Evolutionary conservation across 2,113 vertebrate genomes (phyloP).

Genomic region (Cisticola juncidis): DNA sequence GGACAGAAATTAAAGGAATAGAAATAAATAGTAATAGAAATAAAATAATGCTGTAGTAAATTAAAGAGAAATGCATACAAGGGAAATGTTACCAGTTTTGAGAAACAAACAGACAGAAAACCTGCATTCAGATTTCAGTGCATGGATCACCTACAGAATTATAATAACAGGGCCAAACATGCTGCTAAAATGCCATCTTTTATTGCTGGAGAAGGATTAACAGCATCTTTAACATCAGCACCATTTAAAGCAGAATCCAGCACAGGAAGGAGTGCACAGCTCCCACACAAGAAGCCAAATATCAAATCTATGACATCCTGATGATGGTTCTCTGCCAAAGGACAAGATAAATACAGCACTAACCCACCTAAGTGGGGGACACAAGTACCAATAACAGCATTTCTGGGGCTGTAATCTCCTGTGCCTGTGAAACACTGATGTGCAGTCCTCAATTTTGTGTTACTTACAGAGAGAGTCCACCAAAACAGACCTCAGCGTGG

Average conservation of each 20-base stretch:
- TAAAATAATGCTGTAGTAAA: background rate
- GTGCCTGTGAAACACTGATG: background rate
- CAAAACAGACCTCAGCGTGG: background rate
- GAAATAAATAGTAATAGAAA: no score
- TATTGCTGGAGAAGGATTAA: background rate
- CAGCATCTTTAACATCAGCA: background rate
- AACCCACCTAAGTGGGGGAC: background rate
- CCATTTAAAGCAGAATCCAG: background rate
- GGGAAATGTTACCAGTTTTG: background rate
- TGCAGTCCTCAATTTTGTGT: background rate
- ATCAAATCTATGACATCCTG: background rate
- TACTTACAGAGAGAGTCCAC: background rate
- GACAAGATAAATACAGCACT: background rate
- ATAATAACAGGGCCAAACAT: background rate
- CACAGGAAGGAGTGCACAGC: background rate
- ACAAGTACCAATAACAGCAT: background rate
- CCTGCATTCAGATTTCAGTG: background rate
- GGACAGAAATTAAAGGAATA: no score
- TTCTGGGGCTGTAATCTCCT: background rate
- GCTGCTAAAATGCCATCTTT: background rate
- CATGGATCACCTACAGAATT: background rate
- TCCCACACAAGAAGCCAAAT: background rate
- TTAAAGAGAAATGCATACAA: background rate
- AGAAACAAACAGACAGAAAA: background rate
- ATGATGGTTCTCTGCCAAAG: background rate